Conservation (phyloP, 2,797 vertebrate genomes). For the Tenualosa thibaudeaui region DNA sequence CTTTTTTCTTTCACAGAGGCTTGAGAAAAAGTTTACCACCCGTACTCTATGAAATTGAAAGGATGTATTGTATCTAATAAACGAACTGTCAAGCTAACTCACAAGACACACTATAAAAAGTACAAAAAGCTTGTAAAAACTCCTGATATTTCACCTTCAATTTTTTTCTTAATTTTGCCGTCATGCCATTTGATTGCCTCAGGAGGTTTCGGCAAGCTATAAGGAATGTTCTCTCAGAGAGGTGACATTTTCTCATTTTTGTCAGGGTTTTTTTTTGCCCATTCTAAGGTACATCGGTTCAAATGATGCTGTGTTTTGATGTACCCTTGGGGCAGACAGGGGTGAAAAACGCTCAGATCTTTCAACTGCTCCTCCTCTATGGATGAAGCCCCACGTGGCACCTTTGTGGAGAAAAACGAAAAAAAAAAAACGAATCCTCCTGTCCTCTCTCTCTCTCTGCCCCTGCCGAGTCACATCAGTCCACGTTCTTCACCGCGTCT, state of each 20-base stretch:
- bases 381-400: background rate
- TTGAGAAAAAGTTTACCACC: background rate
- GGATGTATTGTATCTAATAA: background rate
- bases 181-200: slow-evolving; percentile 5
- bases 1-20: background rate
- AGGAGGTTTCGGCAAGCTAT: background rate
- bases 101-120: background rate
- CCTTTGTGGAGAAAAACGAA: too few relatives aligned
- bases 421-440: background rate
- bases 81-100: background rate
- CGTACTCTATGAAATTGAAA: background rate
- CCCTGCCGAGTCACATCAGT: slow-evolving; percentile 38
- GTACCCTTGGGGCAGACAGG: background rate
- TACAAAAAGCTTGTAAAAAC: background rate
- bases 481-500: slow-evolving; percentile 29
- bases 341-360: slow-evolving; percentile 2
- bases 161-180: background rate
- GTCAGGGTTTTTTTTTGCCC: background rate
- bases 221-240: background rate
- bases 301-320: slow-evolving; percentile 21
- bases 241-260: slow-evolving; percentile 6
- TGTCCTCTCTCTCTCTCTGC: slow-evolving; percentile 34
- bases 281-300: background rate
- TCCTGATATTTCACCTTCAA: background rate
- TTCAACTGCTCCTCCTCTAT: background rate